phyloP scores from a whole-genome alignment of 2,888 invertebrate genomes.

The Trachelus troglodyta region DNA sequence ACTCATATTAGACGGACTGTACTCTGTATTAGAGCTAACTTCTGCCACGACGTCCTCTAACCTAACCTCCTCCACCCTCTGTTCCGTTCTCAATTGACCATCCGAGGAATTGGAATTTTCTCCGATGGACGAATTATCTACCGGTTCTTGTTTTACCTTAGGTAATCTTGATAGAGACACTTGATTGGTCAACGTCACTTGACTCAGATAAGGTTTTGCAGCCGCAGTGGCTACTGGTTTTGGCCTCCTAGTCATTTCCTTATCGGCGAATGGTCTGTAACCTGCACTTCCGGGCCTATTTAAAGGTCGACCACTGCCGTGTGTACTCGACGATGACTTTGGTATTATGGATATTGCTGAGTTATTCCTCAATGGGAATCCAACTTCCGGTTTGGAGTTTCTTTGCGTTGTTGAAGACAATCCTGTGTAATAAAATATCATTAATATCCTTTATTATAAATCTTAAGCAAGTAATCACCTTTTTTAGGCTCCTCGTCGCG shows the following conservation, averaged over 20 bases:
- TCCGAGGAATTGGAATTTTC: conserved; percentile 65
- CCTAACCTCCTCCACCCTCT: conserved; percentile 61
- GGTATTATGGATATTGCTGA: conserved; percentile 66
- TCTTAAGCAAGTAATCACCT: conserved; percentile 39
- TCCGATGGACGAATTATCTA: conserved; percentile 56
- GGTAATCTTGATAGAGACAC: conserved; percentile 57
- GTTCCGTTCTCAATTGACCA: conserved; percentile 57
- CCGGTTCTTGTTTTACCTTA: conserved; percentile 54
- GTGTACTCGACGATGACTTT: conserved; percentile 50
- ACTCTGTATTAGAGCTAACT: conserved; percentile 54
- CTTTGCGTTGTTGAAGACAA: conserved; percentile 36
- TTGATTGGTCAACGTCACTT: conserved; percentile 56
- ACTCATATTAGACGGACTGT: conserved; percentile 52
- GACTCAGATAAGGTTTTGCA: conserved; percentile 58
- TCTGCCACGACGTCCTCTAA: conserved; percentile 62
- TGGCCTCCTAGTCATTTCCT: conserved; percentile 52
- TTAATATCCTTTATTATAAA: neutral
- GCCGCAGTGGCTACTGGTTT: conserved; percentile 59
- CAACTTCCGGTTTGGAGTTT: conserved; percentile 50
- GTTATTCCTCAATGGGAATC: conserved; percentile 63
- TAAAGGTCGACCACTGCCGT: conserved; percentile 40
- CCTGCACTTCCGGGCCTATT: conserved; percentile 47
- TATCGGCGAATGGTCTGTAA: conserved; percentile 58
- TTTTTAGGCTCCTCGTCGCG: conserved; percentile 66
- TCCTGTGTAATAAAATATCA: conserved; percentile 29